A percentile compares a stretch with the other conserved stretches of the same genome.
phyloP scores from a whole-genome alignment of 92 coral and sea anemone species.

The Isaurus tuberculatus region DNA sequence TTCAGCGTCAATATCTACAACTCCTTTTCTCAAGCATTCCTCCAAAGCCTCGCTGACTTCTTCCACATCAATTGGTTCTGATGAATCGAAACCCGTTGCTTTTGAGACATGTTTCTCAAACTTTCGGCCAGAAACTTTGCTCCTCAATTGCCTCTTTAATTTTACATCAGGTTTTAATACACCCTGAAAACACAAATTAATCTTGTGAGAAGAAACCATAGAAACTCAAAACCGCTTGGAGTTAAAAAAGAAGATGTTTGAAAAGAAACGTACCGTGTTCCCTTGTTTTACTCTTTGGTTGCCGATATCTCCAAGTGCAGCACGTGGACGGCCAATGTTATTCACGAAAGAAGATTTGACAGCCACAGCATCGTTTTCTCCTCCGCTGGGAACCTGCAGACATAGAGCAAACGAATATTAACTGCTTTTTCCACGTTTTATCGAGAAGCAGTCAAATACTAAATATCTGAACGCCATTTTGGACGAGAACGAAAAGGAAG shows the following conservation, averaged over 20 bases:
- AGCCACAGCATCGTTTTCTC: conserved; percentile 70
- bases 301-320: conserved; percentile 90
- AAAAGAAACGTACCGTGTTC: conserved; percentile 2
- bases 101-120: conserved; percentile 27
- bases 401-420: background rate
- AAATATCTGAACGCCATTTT: no score
- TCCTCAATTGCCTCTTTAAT: conserved; percentile 63
- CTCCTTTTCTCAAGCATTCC: conserved; percentile 52
- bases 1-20: conserved; percentile 86
- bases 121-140: conserved; percentile 61
- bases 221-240: background rate
- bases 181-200: background rate
- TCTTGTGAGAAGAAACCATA: background rate
- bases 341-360: conserved; percentile 61
- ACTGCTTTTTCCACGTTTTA: background rate
- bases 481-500: no score
- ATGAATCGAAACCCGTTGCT: conserved; percentile 34
- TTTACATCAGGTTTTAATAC: conserved; percentile 29
- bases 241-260: background rate
- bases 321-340: conserved; percentile 72
- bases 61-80: conserved; percentile 80
- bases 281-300: conserved; percentile 69
- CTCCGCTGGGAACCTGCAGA: conserved; percentile 62
- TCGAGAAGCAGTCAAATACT: background rate
- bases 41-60: conserved; percentile 80